Evolutionary conservation across 2,888 invertebrate species (phyloP).

Genomic region (Tribolium freemani): DNA sequence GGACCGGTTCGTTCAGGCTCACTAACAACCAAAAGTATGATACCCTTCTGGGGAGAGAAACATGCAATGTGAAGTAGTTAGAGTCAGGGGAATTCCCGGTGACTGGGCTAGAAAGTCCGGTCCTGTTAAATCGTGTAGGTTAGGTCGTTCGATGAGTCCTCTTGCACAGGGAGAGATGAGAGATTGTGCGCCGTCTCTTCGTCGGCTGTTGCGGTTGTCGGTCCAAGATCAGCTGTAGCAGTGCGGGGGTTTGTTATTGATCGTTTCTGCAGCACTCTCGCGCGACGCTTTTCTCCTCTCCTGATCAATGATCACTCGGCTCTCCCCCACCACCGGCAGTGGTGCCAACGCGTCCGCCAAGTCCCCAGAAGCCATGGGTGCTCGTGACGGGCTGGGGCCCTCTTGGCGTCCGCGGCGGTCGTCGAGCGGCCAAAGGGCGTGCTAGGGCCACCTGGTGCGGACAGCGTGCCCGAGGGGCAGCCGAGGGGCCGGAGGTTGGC

Average conservation of each 20-base stretch:
- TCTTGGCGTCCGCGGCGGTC: neutral
- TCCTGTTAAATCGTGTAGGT: neutral
- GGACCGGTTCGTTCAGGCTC: no score
- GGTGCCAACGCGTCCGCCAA: slow-evolving; percentile 34
- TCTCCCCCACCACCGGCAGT: slow-evolving; percentile 24
- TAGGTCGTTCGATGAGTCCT: slow-evolving; percentile 28
- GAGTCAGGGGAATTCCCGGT: no score
- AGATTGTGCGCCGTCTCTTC: slow-evolving; percentile 53
- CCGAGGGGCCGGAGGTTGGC: slow-evolving; percentile 55
- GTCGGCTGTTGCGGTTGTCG: slow-evolving; percentile 58
- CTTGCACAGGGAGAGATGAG: slow-evolving; percentile 44
- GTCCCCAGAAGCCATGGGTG: slow-evolving; percentile 16
- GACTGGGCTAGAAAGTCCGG: no score
- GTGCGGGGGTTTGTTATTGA: slow-evolving; percentile 66
- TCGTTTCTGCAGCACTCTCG: slow-evolving; percentile 55
- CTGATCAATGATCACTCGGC: slow-evolving; percentile 63
- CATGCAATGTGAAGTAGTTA: no score
- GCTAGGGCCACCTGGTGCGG: slow-evolving; percentile 23
- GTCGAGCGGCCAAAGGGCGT: slow-evolving; percentile 1
- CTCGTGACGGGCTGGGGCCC: neutral
- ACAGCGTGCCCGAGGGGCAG: slow-evolving; percentile 14
- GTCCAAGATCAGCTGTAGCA: slow-evolving; percentile 66
- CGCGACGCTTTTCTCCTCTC: slow-evolving; percentile 54
- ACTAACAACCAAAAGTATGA: no score
- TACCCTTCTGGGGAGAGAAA: no score